A percentile compares a stretch with the other conserved stretches of the same genome.
Conservation (phyloP, 2,888 invertebrate species). For the Stictocephala bisonia region DNA sequence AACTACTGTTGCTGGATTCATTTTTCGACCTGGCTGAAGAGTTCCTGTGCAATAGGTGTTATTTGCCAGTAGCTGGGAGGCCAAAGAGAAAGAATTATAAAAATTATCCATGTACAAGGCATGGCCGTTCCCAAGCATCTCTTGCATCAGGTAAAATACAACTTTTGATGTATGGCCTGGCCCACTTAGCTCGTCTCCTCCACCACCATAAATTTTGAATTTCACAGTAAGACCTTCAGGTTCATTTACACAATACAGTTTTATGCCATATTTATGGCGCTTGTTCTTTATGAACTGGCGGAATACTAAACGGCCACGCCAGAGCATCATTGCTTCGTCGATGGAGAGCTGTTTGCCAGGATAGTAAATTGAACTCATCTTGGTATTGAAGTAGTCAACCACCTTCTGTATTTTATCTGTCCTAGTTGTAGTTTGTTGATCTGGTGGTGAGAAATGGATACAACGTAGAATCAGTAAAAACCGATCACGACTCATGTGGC, state of each 20-base stretch:
- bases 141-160: background rate
- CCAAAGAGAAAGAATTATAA: too few relatives aligned
- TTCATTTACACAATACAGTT: constrained; percentile 61
- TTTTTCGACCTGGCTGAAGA: too few relatives aligned
- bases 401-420: constrained; percentile 59
- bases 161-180: background rate
- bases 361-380: constrained; percentile 59
- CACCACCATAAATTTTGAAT: constrained; percentile 57
- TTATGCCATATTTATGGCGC: constrained; percentile 62
- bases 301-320: constrained; percentile 60
- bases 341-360: constrained; percentile 60
- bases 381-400: constrained; percentile 62
- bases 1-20: too few relatives aligned
- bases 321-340: constrained; percentile 61
- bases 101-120: constrained; percentile 33
- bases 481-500: background rate
- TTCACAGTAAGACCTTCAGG: constrained; percentile 60
- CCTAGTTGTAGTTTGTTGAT: background rate
- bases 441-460: background rate
- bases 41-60: too few relatives aligned
- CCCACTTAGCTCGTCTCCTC: constrained; percentile 55
- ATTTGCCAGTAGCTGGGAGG: too few relatives aligned
- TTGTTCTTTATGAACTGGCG: constrained; percentile 62
- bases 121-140: background rate
- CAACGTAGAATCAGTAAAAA: background rate